A percentile compares a stretch with the other conserved stretches of the same genome.
Conservation (phyloP, 23 tunicate genomes). For the Styela clava region DNA sequence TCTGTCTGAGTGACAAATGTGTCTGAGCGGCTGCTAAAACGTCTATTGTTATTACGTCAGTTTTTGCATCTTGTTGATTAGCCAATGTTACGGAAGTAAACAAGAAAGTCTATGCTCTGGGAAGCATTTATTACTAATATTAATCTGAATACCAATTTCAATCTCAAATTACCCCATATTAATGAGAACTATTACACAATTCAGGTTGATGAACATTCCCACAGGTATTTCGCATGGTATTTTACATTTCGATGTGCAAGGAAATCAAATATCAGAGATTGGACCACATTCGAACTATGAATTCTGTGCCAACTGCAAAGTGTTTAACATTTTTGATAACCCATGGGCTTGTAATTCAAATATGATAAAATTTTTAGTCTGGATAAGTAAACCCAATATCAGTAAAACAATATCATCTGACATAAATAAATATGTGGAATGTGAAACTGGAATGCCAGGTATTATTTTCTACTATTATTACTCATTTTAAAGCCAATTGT, state of each 20-base stretch:
- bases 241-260: constrained; percentile 19
- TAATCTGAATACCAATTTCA: constrained; percentile 13
- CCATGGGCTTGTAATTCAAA: constrained; percentile 84
- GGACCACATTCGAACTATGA: constrained; percentile 12
- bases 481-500: no score
- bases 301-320: not conserved
- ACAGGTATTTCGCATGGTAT: constrained; percentile 31
- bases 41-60: no score
- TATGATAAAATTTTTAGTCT: constrained; percentile 28
- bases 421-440: not conserved
- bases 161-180: no score
- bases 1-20: no score
- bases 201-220: constrained; percentile 54
- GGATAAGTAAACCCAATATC: not conserved
- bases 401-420: not conserved
- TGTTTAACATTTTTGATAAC: constrained; percentile 44
- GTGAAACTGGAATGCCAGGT: constrained; percentile 15
- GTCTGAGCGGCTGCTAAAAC: no score
- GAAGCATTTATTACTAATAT: not conserved
- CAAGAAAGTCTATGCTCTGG: no score
- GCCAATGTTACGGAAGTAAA: no score
- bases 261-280: constrained; percentile 45
- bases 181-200: no score
- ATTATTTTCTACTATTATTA: not conserved
- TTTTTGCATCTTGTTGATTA: no score